A percentile compares a stretch with the other conserved stretches of the same genome.
Conservation (phyloP, 2,888 invertebrate genomes). For the Cetonia aurata region DNA sequence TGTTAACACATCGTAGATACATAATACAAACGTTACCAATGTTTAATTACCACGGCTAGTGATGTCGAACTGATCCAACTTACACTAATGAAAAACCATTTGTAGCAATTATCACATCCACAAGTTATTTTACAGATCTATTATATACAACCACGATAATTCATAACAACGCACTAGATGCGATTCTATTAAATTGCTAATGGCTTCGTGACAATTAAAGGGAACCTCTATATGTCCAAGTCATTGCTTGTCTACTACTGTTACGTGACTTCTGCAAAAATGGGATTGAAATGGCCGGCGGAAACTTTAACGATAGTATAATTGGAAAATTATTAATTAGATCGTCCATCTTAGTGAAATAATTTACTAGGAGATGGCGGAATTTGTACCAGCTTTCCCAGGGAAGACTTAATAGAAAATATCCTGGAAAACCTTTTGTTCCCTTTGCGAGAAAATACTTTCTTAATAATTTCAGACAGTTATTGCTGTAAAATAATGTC, state of each 20-base stretch:
- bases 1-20: background rate
- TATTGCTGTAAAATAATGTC: no score
- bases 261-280: background rate
- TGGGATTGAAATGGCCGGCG: background rate
- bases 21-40: no score
- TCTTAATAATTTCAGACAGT: no score
- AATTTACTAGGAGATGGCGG: background rate
- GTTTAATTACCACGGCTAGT: background rate
- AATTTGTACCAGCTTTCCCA: background rate
- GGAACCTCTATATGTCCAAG: background rate
- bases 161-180: background rate
- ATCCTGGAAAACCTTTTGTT: no score
- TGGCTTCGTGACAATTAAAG: background rate
- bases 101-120: slow-evolving; percentile 12
- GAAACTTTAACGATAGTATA: background rate
- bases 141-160: slow-evolving; percentile 4
- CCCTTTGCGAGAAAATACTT: no score
- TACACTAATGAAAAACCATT: slow-evolving; percentile 20
- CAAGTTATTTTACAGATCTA: slow-evolving; percentile 14
- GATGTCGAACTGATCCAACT: background rate
- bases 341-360: background rate
- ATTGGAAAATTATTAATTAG: slow-evolving; percentile 4
- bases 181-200: slow-evolving; percentile 7
- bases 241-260: background rate
- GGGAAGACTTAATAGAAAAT: no score